Evolutionary conservation across 2,888 invertebrate species (phyloP), one percentile per base, ranked within the genome.

Genomic region (Xestia xanthographa): DNA sequence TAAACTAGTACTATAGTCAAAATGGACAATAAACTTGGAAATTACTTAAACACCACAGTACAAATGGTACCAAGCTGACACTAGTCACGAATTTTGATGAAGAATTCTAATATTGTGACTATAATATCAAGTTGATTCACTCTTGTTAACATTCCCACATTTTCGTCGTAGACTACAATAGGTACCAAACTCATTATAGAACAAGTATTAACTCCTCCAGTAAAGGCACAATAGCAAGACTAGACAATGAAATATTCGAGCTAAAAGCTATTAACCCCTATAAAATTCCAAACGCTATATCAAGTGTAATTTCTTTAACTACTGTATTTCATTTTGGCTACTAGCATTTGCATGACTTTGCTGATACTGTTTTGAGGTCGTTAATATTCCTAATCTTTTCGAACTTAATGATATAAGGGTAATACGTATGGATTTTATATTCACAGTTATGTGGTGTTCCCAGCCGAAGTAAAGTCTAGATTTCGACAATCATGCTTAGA

Each of bases 151-250:
- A n/a, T 69, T 58, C 56, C 50, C 26, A 66, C 38, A 63, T 72
- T 74, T 71, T 68, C 38, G 5, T 63, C 41, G 29, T 20, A 48
- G 41, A 82, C 71, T 62, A 69, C 71, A 80, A 75, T 66, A 34
- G 68, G 14, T 63, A 45, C n/a, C 58, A 70, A 20, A 48, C 11
- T 58, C 58, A 58, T 45, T 53, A 72, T 75, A 71, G 26, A 70
- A 43, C 45, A 62, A 48, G 71, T 62, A 73, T 50, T 48, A 41
- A 62, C 45, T 72, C 29, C 48, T 50, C 22, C 62, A 62, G 62
- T 65, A 62, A 43, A 72, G n/a, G 43, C 45, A 83, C 84, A 82
- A 82, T 75, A 67, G 62, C 20, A 20, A 41, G 60, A 71, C 84
- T 66, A 79, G 66, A 72, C 66, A 70, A 58, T 63, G 38, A 81